A percentile compares a stretch with the other conserved stretches of the same genome.
Conservation (phyloP, 2,797 vertebrate species). For the Falco biarmicus region DNA sequence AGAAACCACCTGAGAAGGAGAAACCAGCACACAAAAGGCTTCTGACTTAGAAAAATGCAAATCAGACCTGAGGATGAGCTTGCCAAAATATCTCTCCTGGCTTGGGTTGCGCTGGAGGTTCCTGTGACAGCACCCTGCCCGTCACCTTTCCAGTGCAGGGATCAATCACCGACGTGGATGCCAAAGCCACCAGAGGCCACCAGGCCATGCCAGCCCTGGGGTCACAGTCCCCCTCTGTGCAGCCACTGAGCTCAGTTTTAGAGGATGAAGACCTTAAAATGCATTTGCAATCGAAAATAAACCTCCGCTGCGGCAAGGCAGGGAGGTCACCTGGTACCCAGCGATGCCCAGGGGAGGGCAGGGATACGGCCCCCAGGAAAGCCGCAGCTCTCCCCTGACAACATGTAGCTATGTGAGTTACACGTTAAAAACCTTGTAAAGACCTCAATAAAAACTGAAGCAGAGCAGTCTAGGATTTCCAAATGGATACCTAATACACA, state of each 20-base stretch:
- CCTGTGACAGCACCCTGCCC: neutral
- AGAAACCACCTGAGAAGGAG: slow-evolving; percentile 31
- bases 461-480: neutral
- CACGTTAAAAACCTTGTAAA: neutral
- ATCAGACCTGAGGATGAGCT: neutral
- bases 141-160: fast-evolving
- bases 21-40: slow-evolving; percentile 11
- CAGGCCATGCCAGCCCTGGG: fast-evolving
- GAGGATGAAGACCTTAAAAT: neutral
- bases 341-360: neutral
- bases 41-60: neutral
- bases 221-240: neutral
- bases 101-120: neutral
- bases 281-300: neutral
- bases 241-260: fast-evolving
- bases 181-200: neutral
- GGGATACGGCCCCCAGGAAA: neutral
- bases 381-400: neutral
- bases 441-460: neutral
- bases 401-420: neutral
- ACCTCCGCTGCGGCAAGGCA: neutral
- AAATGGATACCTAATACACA: neutral
- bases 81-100: neutral
- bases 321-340: fast-evolving
- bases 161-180: fast-evolving